Base-by-base conservation (phyloP, 2,888 invertebrate genomes). In the Drosophila hamatofila region DNA sequence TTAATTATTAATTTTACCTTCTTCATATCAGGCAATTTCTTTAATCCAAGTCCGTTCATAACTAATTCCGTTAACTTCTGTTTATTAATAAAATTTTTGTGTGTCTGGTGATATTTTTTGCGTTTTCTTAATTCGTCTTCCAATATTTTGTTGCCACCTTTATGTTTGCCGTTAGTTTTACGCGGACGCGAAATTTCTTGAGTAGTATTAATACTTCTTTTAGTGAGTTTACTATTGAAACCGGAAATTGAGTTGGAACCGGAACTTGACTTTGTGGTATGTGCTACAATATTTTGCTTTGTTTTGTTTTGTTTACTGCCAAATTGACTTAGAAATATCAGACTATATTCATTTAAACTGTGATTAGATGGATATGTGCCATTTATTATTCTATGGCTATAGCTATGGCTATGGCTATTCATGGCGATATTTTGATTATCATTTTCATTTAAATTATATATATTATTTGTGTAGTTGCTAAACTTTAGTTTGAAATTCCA, bases 11-110 rank as follows among this genome's bases (percentile, higher is more conserved):
- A 0, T 11, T 14, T 44, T 54, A 92, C 92, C 86, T 88, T 92
- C 33, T 69, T 81, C 72, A 91, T 90, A 72, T 92, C 90, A 52
- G 92, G 92, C 25, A 91, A 48, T 56, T 78, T 85, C 49, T 80
- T 83, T 44, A 92, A 66, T 23, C 92, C 89, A 51, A 92, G 83
- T 39, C 92, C 92, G 30, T 85, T 78, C 86, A 91, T 86, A 37
- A 92, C 83, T 39, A 92, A 78, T 64, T 89, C 72, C 7, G 84
- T 78, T 14, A 92, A 77, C 58, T 88, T 86, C 14, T 72, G 64
- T 48, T 84, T 76, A 73, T 90, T 88, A 42, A 78, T 54, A 16
- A 37, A 55, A 18, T 42, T 58, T 16, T 59, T 63, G 21, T 77
- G 44, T 30, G 11, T 59, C 11, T 61, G 51, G 18, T 44, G 37